Evolutionary conservation across 1,140 invertebrate species (phyloP), one percentile per base, ranked within the genome.

Genomic region (Nasonia vitripennis): DNA sequence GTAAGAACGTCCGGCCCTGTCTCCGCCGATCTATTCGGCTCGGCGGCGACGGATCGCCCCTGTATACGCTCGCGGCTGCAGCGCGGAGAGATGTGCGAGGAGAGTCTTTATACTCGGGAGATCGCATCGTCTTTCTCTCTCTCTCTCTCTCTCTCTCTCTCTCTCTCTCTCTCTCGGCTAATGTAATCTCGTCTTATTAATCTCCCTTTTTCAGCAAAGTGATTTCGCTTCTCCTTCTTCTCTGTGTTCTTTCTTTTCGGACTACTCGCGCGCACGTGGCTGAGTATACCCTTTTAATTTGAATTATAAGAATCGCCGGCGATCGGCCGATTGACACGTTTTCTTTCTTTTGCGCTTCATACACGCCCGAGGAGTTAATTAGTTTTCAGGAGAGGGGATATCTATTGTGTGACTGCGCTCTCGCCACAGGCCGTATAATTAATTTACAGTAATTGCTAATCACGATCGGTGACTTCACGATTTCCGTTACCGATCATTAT

Each of bases 1-100:
- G 91, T 92, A 91, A 91, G 91, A 90, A 90, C 89, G 89, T 91
- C 88, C 86, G 84, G 77, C 20, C 75, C 88, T 89, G 89, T 89
- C 90, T 89, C 85, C 87, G 88, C 87, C 87, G 88, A 89, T 91
- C 88, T 89, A 88, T 86, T 87, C 87, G 41, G 6, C 48, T 51
- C 78, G 20, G 55, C 17, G 55, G 55, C 20, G 55, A 20, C 48
- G 73, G 51, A 67, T n/a, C 78, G n/a, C 11, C 2, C 51, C 12
- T 62, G 9, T 68, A 27, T 27, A n/a, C 31, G 34, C 34, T 37
- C 5, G 5, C 5, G 34, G 34, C 34, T 37, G 34, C 4, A 37
- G 31, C 70, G 2, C 78, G n/a, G 27, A n/a, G 6, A 67, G 41
- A 83, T 77, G 31, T 70, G 68, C 68, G 68, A 71, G 31, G 74